phyloP scores from a whole-genome alignment of 53 echinoderm and acorn worm genomes.

The Henricia sp. region DNA sequence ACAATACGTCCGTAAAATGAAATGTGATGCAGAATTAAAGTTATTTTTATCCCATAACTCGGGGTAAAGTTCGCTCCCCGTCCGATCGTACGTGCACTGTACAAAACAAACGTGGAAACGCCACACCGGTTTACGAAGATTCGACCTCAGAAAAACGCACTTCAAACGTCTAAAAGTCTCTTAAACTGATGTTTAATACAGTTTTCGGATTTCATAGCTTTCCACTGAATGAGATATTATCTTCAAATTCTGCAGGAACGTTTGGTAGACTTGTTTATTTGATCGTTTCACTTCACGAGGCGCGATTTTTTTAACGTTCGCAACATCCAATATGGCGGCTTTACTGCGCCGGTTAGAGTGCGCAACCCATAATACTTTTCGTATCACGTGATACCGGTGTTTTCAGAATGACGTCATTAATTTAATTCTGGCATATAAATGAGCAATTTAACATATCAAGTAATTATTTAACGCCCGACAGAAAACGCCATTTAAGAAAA shows the following conservation, averaged over 20 bases:
- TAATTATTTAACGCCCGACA: too few species aligned
- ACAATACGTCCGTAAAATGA: background rate
- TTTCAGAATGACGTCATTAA: slow-evolving; percentile 59
- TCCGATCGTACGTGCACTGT: slow-evolving; percentile 9
- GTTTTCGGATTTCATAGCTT: slow-evolving; percentile 38
- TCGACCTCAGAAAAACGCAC: slow-evolving; percentile 27
- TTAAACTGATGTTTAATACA: slow-evolving; percentile 10
- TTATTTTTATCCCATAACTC: slow-evolving; percentile 36
- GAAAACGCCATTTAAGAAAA: too few species aligned
- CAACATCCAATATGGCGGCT: slow-evolving; percentile 70
- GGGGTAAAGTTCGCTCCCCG: background rate
- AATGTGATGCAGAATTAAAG: background rate
- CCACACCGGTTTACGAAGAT: slow-evolving; percentile 36
- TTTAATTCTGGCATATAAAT: background rate
- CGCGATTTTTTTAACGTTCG: slow-evolving; percentile 60
- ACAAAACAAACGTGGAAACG: slow-evolving; percentile 23
- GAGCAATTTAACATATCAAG: too few species aligned
- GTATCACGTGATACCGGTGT: slow-evolving; percentile 59
- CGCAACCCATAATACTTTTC: slow-evolving; percentile 71
- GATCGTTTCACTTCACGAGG: slow-evolving; percentile 1
- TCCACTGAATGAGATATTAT: background rate
- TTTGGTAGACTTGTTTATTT: slow-evolving; percentile 5
- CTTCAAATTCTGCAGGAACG: background rate
- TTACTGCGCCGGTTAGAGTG: slow-evolving; percentile 5
- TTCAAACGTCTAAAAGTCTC: slow-evolving; percentile 22